These are phyloP conservation scores for Myiozetetes cayanensis DNA, from an alignment of 2,113 vertebrate genomes.

Conservation along the genomic window DNA sequence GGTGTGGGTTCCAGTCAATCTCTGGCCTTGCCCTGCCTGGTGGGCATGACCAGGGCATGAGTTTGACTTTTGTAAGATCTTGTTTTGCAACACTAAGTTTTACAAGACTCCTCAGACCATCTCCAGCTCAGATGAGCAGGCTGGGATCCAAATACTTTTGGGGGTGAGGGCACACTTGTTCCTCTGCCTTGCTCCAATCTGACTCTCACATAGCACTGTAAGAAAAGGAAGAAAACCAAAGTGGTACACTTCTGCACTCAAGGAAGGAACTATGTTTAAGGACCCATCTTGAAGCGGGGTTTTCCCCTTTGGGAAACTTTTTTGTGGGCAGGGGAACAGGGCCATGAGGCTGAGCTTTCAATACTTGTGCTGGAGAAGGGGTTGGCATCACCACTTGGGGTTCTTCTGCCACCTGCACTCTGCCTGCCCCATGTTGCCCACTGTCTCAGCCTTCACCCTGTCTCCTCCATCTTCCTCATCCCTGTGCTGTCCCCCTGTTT, in stretches of 20 bases:
- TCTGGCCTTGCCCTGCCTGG: background rate
- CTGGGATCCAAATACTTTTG: background rate
- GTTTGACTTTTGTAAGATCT: background rate
- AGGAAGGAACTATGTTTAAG: background rate
- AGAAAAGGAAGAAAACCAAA: background rate
- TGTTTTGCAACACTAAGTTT: constrained; percentile 23
- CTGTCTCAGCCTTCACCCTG: background rate
- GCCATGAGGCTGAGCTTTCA: background rate
- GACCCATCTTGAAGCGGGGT: background rate
- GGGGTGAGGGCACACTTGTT: background rate
- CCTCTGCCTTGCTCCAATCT: background rate
- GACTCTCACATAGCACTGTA: background rate
- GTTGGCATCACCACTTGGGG: background rate
- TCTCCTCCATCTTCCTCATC: background rate
- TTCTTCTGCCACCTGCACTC: background rate
- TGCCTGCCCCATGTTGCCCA: background rate
- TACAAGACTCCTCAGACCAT: background rate
- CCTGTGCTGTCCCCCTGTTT: background rate
- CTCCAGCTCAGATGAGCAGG: background rate
- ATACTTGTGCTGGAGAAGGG: background rate
- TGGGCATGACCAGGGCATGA: background rate
- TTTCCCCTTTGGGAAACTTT: background rate
- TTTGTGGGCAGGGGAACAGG: background rate
- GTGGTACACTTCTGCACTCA: background rate
- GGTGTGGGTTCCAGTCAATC: constrained; percentile 23